A percentile compares a stretch with the other conserved stretches of the same genome.
Conservation (phyloP, 2,113 vertebrate species). For the Saguinus midas region DNA sequence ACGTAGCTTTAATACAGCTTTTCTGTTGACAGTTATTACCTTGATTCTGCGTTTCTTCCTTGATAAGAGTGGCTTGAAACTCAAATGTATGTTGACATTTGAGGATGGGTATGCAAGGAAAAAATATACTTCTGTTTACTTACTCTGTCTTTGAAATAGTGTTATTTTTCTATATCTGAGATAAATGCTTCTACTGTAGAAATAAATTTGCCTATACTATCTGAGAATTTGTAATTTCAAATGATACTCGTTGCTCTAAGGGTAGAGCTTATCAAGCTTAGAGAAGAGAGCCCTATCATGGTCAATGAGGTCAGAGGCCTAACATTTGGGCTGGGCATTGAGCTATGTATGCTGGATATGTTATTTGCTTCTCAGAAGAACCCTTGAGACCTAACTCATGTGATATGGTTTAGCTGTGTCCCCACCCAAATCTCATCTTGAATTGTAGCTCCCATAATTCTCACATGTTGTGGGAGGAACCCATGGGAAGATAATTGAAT, state of each 20-base stretch:
- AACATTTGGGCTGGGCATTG: neutral
- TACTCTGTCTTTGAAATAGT: slow-evolving; percentile 82
- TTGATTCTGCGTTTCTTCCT: slow-evolving; percentile 56
- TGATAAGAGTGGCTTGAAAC: slow-evolving; percentile 72
- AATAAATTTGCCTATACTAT: slow-evolving; percentile 77
- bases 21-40: slow-evolving; percentile 47
- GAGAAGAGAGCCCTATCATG: neutral
- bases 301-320: neutral
- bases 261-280: neutral
- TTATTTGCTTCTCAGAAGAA: neutral
- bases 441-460: too few species aligned
- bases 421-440: too few species aligned
- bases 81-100: slow-evolving; percentile 56
- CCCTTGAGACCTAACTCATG: neutral
- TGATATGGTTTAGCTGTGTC: neutral
- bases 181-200: slow-evolving; percentile 82
- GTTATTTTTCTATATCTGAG: slow-evolving; percentile 86
- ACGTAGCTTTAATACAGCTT: slow-evolving; percentile 63
- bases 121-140: slow-evolving; percentile 82
- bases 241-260: neutral
- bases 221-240: slow-evolving; percentile 43
- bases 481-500: too few species aligned
- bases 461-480: too few species aligned
- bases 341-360: neutral
- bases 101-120: slow-evolving; percentile 65